These are phyloP conservation scores for Fissipunctia ypsillon DNA, from an alignment of 2,888 invertebrate genomes.

Conservation along the genomic window DNA sequence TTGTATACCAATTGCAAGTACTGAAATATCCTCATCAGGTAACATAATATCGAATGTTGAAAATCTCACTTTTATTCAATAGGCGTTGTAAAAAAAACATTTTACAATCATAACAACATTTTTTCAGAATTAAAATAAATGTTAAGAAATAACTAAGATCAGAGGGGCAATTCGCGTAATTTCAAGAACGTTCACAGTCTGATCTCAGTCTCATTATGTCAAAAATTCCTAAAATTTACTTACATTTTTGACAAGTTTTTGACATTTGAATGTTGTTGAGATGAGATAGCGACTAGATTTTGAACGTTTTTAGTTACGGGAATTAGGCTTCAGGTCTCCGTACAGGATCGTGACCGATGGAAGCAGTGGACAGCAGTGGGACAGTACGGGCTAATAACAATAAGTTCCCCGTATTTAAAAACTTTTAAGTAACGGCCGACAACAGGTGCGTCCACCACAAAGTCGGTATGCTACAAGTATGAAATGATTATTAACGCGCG, in stretches of 20 bases:
- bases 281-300: no score
- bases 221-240: no score
- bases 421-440: neutral
- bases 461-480: constrained; percentile 41
- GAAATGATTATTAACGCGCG: constrained; percentile 67
- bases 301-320: no score
- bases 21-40: no score
- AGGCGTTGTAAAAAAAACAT: neutral
- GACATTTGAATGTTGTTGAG: no score
- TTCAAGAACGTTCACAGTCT: no score
- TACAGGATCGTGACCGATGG: neutral
- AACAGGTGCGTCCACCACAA: constrained; percentile 44
- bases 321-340: no score
- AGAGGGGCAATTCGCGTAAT: no score
- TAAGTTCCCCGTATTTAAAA: neutral
- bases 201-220: no score
- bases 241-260: no score
- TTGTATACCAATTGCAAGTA: neutral
- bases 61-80: neutral
- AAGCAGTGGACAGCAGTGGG: neutral
- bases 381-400: neutral
- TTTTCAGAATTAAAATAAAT: neutral
- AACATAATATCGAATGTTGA: neutral
- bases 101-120: neutral
- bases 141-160: neutral